Base-by-base conservation (phyloP, 2,797 vertebrate species). In the Tragelaphus eurycerus region DNA sequence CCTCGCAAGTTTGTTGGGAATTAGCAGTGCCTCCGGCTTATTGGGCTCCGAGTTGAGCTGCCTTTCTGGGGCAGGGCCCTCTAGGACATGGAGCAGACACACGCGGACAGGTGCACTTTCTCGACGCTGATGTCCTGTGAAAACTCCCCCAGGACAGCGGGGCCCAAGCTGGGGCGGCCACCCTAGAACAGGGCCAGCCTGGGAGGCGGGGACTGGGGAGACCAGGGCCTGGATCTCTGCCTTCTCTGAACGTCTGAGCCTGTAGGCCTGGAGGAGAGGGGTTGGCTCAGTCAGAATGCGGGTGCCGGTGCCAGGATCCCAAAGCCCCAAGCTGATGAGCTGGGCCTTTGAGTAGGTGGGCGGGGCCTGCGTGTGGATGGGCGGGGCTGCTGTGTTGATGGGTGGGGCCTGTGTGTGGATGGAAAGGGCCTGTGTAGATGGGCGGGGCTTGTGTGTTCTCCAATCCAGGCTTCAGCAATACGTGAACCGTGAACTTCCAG, bases 1-100 rank as follows among this genome's bases (percentile, higher is more conserved):
- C 10, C 6, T 27, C 1, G 1, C 50, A 9, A 9, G 43, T 23
- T 0, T 1, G 0, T 1, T 2, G 81, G 67, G 21, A 12, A 23
- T 1, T 0, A 16, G 38, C 46, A 9, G 13, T 0, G 23, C 10
- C n/a, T 74, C 16, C 9, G 17, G 34, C 55, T 17, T 23, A 0
- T 0, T 29, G 10, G 55, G 84, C 46, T 38, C n/a, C 2, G 46
- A 46, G 43, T 0, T 5, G 3, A 17, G 1, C 31, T 7, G 48
- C 10, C 46, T 25, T 64, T 54, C 50, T 2, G 46, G 74, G 86
- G 12, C 17, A 0, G n/a, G 38, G 46, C 46, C 25, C 16, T 17
- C 46, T 0, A 1, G 54, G 7, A 4, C 54, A 19, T 13, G 38
- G 21, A 31, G 29, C 7, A 2, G 67, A 60, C 7, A 0, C 10